phyloP scores from a whole-genome alignment of 2,113 vertebrate genomes.

The Lophochroa leadbeateri region DNA sequence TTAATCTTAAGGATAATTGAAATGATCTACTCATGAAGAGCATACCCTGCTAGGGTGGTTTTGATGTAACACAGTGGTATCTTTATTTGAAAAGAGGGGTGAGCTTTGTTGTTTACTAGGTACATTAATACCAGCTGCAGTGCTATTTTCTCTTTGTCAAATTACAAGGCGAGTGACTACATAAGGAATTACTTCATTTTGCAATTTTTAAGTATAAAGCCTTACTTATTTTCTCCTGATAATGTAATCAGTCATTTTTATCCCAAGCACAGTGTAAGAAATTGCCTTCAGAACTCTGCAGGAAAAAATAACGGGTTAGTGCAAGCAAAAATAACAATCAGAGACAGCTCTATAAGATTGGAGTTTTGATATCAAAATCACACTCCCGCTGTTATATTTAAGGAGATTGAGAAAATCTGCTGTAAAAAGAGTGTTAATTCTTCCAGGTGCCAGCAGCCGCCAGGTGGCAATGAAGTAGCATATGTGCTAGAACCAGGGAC shows the following conservation, averaged over 20 bases:
- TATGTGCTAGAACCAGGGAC: accelerated
- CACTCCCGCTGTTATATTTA: not conserved
- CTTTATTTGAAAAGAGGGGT: not conserved
- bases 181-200: not conserved
- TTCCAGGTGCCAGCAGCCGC: not conserved
- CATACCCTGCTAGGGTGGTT: not conserved
- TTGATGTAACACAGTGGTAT: not conserved
- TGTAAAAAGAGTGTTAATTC: not conserved
- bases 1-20: not conserved
- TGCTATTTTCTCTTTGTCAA: not conserved
- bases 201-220: not conserved
- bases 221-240: not conserved
- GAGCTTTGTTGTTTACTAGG: not conserved
- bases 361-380: not conserved
- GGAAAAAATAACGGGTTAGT: not conserved
- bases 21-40: accelerated
- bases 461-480: not conserved
- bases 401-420: not conserved
- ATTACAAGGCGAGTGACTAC: not conserved
- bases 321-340: not conserved
- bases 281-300: not conserved
- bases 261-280: not conserved
- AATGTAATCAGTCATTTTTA: not conserved
- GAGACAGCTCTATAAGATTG: not conserved
- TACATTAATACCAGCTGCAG: not conserved